Evolutionary conservation across 2,888 invertebrate genomes (phyloP).

Genomic region (Cordilura impudica): DNA sequence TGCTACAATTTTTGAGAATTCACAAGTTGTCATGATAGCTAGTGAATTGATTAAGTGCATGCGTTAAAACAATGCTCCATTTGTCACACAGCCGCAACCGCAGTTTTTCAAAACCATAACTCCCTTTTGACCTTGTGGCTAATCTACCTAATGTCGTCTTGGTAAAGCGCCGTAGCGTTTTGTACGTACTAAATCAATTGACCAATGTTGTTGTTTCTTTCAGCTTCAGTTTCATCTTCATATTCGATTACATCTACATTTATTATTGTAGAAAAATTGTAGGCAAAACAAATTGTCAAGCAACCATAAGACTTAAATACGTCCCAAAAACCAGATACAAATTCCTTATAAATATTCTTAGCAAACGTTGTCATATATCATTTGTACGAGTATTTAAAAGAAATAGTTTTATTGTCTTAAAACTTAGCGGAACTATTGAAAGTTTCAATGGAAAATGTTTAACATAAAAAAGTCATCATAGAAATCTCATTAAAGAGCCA

Average conservation of each 20-base stretch:
- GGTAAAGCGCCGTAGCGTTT: slow-evolving; percentile 13
- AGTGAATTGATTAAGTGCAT: not conserved
- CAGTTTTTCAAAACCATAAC: not conserved
- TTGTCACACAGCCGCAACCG: slow-evolving; percentile 19
- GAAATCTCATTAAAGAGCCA: slow-evolving; percentile 20
- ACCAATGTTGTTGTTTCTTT: not conserved
- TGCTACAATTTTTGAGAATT: not conserved
- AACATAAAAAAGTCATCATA: slow-evolving; percentile 20
- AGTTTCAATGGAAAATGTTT: not conserved
- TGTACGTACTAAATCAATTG: slow-evolving; percentile 1
- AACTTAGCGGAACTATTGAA: not conserved
- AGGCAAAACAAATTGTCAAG: not conserved
- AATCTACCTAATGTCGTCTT: slow-evolving; percentile 1
- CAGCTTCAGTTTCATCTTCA: not conserved
- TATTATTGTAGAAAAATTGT: too few relatives aligned
- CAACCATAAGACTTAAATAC: slow-evolving; percentile 4
- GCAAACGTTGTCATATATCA: not conserved
- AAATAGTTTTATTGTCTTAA: too few relatives aligned
- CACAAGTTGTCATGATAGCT: slow-evolving; percentile 8
- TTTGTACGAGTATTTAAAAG: not conserved
- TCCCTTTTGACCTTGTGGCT: not conserved
- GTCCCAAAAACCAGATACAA: not conserved
- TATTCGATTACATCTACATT: not conserved
- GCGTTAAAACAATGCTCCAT: slow-evolving; percentile 16
- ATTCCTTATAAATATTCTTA: too few relatives aligned